These are phyloP conservation scores for Argopecten irradians DNA, from an alignment of 1,140 invertebrate species.

Conservation along the genomic window DNA sequence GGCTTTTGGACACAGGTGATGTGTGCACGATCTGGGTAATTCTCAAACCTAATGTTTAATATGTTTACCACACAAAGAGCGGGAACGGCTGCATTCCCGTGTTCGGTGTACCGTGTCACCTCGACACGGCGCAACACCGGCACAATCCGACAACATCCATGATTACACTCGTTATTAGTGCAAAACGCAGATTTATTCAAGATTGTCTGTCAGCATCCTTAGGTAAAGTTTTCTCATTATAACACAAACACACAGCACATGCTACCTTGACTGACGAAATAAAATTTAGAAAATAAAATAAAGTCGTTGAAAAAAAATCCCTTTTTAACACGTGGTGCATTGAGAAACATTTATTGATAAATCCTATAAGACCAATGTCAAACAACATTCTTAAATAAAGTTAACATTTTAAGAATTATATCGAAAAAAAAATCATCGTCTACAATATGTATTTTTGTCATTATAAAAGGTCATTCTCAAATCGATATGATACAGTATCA, in stretches of 20 bases:
- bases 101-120: background rate
- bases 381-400: no score
- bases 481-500: no score
- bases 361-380: no score
- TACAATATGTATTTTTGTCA: no score
- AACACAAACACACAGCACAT: background rate
- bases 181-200: slow-evolving; percentile 3
- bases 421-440: no score
- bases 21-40: background rate
- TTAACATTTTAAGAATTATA: no score
- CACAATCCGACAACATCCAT: background rate
- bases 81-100: slow-evolving; percentile 19
- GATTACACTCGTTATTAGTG: background rate
- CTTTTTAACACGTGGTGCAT: background rate
- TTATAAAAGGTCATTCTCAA: no score
- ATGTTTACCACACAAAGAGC: slow-evolving; percentile 16
- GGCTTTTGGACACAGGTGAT: background rate
- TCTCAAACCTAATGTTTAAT: slow-evolving; percentile 12
- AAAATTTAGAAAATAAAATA: background rate
- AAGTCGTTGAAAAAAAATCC: background rate
- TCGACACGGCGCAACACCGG: background rate
- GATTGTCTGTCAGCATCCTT: background rate
- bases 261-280: background rate
- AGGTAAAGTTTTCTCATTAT: background rate
- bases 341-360: no score